Evolutionary conservation across 2,888 invertebrate species (phyloP).

Genomic region (Axea sp.): DNA sequence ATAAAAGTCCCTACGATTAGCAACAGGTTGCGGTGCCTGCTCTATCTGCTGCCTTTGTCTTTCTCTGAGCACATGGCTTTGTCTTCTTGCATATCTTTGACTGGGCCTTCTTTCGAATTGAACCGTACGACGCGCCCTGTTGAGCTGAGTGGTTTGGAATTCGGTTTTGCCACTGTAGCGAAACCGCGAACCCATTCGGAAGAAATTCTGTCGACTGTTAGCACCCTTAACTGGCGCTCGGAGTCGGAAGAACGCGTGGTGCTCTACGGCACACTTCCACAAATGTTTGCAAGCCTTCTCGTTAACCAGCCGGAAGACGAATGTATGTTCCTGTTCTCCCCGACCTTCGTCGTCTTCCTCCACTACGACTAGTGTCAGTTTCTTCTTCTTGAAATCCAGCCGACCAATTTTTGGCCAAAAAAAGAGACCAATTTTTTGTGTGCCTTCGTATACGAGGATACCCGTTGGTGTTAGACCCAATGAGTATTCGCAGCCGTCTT

Average conservation of each 20-base stretch:
- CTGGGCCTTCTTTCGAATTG: conserved; percentile 98
- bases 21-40: conserved; percentile 66
- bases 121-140: conserved; percentile 93
- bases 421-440: conserved; percentile 98
- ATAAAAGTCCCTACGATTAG: too few species aligned
- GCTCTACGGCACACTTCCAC: conserved; percentile 99
- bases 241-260: conserved; percentile 99
- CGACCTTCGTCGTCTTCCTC: conserved; percentile 98
- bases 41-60: conserved; percentile 83
- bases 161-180: conserved; percentile 98
- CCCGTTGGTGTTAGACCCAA: conserved; percentile 99
- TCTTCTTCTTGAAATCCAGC: conserved; percentile 98
- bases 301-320: conserved; percentile 96
- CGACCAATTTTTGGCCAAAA: conserved; percentile 99
- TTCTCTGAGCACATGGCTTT: conserved; percentile 92
- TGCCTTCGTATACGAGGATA: conserved; percentile 97
- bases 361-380: conserved; percentile 96
- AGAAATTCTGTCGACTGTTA: conserved; percentile 95
- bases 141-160: conserved; percentile 96
- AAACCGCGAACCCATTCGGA: conserved; percentile 98
- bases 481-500: conserved; percentile 97
- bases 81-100: conserved; percentile 96
- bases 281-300: conserved; percentile 99
- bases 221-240: conserved; percentile 93
- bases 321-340: conserved; percentile 97